Base-by-base conservation (phyloP, 2,888 invertebrate genomes). In the Axea sp. region DNA sequence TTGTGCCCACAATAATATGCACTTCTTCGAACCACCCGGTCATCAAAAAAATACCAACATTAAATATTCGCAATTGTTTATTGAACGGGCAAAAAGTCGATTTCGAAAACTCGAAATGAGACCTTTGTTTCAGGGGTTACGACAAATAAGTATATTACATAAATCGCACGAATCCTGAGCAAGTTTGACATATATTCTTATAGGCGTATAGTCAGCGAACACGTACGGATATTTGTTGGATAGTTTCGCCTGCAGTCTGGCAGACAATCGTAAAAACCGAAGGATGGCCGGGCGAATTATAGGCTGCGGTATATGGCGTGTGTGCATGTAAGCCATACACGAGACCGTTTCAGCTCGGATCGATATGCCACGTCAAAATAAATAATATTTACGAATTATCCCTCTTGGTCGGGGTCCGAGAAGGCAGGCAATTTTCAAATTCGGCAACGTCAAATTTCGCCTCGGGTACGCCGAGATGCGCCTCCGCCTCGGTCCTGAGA, bases 181-280 rank as follows among this genome's bases (percentile, higher is more conserved):
- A 28, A 11, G 64, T 57, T 72, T 64, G 71, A 57, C 68, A 59
- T 73, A 67, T 71, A 65, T 62, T 57, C 53, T 49, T 69, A 65
- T 51, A 59, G 59, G 68, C 53, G 64, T 69, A 60, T 71, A 59
- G 55, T 31, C 53, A 28, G 19, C 19, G 30, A 53, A 57, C 60
- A 24, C 67, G 59, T 67, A 73, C 68, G 41, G 68, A 72, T 68
- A 62, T 64, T 62, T 49, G 71, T 53, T 41, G 73, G 71, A 76
- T 76, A 71, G 76, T 76, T 76, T 73, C 76, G 76, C 77, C 76
- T 77, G 79, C 79, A 79, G 83, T 82, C 82, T 82, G 82, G 81
- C 85, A 85, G 85, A 86, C 86, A 86, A 86, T 86, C 86, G 86
- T 86, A 86, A 86, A 86, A 86, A 84, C 77, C 81, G 82, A 84